phyloP scores from a whole-genome alignment of 2,888 invertebrate species.

The Sminthurinus aureus region DNA sequence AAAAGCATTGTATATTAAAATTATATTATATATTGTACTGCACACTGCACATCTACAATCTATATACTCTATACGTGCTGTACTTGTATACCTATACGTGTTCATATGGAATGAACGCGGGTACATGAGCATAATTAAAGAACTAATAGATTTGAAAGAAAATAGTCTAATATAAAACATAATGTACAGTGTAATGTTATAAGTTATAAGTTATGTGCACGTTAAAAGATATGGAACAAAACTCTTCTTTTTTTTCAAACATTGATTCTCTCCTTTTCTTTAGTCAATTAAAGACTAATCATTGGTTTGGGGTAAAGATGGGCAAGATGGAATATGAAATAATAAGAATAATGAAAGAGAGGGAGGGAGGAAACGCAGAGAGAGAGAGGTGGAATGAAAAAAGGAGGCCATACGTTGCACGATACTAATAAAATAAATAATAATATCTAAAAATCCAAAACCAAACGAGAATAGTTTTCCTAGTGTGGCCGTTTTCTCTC shows the following conservation, averaged over 20 bases:
- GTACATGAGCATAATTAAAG: neutral
- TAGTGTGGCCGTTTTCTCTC: neutral
- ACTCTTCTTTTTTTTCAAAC: neutral
- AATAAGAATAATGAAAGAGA: neutral
- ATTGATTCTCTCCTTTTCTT: constrained; percentile 9
- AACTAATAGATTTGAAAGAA: neutral
- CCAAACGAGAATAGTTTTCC: neutral
- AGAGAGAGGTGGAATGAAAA: neutral
- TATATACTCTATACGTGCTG: too few relatives aligned
- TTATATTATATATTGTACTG: too few relatives aligned
- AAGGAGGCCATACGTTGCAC: neutral
- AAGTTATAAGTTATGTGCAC: too few relatives aligned
- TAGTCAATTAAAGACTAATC: constrained; percentile 13
- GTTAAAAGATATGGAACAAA: neutral
- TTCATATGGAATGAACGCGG: neutral
- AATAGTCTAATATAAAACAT: neutral
- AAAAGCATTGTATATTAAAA: neutral
- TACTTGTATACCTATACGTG: neutral
- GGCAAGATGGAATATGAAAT: neutral
- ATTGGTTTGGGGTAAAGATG: constrained; percentile 13
- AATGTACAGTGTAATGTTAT: neutral
- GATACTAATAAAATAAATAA: constrained; percentile 16
- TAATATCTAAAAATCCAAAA: constrained; percentile 4
- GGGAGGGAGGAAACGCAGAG: neutral
- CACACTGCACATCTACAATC: too few relatives aligned